phyloP scores from a whole-genome alignment of 1,140 invertebrate genomes.

The Nasonia vitripennis region DNA sequence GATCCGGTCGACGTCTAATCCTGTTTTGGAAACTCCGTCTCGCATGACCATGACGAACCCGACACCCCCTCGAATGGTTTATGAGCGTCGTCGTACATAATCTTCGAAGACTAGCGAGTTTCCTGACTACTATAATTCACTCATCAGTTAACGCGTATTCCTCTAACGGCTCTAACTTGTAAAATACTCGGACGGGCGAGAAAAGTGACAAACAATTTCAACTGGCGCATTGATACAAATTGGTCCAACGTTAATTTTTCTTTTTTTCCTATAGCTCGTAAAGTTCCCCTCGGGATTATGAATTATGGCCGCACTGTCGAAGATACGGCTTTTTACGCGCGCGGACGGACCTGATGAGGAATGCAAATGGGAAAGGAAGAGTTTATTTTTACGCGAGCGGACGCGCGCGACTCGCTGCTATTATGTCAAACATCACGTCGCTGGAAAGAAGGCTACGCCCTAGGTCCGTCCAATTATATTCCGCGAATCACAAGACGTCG shows the following conservation, averaged over 20 bases:
- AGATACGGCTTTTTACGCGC: background rate
- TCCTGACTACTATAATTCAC: background rate
- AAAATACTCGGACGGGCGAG: background rate
- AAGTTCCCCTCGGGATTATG: slow-evolving; percentile 13
- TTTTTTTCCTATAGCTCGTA: background rate
- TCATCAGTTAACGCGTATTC: background rate
- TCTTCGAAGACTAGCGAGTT: background rate
- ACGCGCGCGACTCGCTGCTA: slow-evolving; percentile 17
- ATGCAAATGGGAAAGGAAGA: slow-evolving; percentile 50
- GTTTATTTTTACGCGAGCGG: slow-evolving; percentile 55
- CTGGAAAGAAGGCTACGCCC: slow-evolving; percentile 52
- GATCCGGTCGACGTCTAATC: slow-evolving; percentile 62
- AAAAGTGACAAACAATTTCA: background rate
- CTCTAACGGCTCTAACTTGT: background rate
- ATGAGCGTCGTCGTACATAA: slow-evolving; percentile 1
- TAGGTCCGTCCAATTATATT: slow-evolving; percentile 65
- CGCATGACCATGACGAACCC: slow-evolving; percentile 66
- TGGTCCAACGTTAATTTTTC: background rate
- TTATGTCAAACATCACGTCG: slow-evolving; percentile 66
- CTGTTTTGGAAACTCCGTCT: slow-evolving; percentile 68
- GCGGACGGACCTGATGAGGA: background rate
- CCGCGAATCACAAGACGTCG: slow-evolving; percentile 66
- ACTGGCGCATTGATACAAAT: slow-evolving; percentile 18
- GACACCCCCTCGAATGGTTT: slow-evolving; percentile 57
- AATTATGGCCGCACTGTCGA: slow-evolving; percentile 33